phyloP scores from a whole-genome alignment of 2,113 vertebrate genomes.

The Verasper variegatus region DNA sequence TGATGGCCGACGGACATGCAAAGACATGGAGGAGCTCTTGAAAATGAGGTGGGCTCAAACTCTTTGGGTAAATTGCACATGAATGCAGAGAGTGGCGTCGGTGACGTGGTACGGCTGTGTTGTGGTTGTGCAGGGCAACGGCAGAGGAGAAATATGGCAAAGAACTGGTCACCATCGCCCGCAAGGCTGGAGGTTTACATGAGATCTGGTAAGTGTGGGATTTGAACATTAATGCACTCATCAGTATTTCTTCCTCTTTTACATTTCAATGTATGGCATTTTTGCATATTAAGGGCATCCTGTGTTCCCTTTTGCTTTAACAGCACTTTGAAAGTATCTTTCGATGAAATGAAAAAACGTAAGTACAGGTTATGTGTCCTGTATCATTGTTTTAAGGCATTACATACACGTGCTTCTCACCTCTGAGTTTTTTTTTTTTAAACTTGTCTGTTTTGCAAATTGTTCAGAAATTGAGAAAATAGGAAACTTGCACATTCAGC shows the following conservation, averaged over 20 bases:
- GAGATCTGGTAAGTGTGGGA: constrained; percentile 85
- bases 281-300: neutral
- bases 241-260: neutral
- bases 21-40: constrained; percentile 93
- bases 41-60: constrained; percentile 86
- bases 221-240: too few relatives aligned
- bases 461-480: constrained; percentile 90
- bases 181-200: constrained; percentile 89
- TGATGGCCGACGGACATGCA: constrained; percentile 93
- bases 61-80: neutral
- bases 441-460: neutral
- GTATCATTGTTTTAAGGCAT: neutral
- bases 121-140: constrained; percentile 83
- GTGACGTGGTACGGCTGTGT: neutral
- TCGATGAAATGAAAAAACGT: constrained; percentile 93
- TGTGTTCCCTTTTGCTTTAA: constrained; percentile 15
- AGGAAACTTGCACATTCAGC: constrained; percentile 91
- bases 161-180: constrained; percentile 90
- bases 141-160: constrained; percentile 96
- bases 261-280: too few relatives aligned
- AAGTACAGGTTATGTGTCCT: constrained; percentile 65
- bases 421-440: neutral
- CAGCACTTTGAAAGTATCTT: constrained; percentile 90
- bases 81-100: too few relatives aligned
- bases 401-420: neutral